phyloP scores from a whole-genome alignment of 2,797 vertebrate species.

The Aselliscus stoliczkanus region DNA sequence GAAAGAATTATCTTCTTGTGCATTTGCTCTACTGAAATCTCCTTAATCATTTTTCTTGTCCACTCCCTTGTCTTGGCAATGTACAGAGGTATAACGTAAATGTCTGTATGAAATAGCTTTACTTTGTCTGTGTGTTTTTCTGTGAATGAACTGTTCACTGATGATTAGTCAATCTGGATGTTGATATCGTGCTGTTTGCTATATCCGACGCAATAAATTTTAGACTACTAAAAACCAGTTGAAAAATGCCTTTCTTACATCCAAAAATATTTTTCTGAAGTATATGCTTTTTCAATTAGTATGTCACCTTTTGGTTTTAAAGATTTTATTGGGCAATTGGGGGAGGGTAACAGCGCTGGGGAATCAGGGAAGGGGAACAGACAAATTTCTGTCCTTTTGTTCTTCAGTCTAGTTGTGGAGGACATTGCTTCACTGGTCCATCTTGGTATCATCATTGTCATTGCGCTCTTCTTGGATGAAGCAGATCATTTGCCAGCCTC shows the following conservation, averaged over 20 bases:
- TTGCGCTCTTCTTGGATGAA: too few species aligned
- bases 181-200: background rate
- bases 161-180: background rate
- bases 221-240: background rate
- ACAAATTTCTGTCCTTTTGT: too few species aligned
- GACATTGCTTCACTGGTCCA: too few species aligned
- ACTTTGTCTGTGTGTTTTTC: background rate
- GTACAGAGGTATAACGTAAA: background rate
- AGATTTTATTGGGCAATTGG: too few species aligned
- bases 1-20: conserved; percentile 32
- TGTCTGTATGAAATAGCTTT: background rate
- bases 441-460: too few species aligned
- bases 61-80: background rate
- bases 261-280: conserved; percentile 18
- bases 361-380: too few species aligned
- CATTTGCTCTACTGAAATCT: background rate
- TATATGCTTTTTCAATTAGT: background rate
- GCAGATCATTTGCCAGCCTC: too few species aligned
- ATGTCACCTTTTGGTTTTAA: too few species aligned
- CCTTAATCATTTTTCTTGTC: background rate
- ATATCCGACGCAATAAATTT: background rate
- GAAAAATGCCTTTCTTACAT: background rate
- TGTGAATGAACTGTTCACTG: background rate
- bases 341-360: too few species aligned
- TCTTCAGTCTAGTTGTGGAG: too few species aligned